Base-by-base conservation (phyloP, 2,113 vertebrate species). In the Periophthalmus modestus region DNA sequence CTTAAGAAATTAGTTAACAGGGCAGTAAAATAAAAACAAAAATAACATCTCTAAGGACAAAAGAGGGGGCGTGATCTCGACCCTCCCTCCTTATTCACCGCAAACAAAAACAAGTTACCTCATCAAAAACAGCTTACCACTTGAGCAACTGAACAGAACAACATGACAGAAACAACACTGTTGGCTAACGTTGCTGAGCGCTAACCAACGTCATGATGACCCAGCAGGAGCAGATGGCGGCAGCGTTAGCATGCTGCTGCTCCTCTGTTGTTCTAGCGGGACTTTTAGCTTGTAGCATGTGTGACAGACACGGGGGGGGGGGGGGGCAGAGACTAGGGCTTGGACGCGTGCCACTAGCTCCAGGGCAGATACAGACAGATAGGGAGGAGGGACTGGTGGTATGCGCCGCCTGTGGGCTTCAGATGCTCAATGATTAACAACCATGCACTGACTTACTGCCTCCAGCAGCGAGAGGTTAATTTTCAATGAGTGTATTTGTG, bases 161-260 rank as follows among this genome's bases (percentile, higher is more conserved):
- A 59, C 47, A 24, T 34, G 67, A 74, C 62, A 71, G 72, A 43
- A 69, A 71, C 67, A 79, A 82, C 79, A 70, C 71, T 58, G 79
- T 82, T 6, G 82, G 88, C 87, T 83, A 85, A 90, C 68, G 74
- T 66, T 78, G 74, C 81, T 28, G 50, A 71, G 59, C 65, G 83
- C 83, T 85, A 82, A 58, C 36, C 36, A 91, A 90, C 84, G 81
- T 68, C 62, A 33, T 72, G 43, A 86, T 89, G 84, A 83, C 79
- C 85, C 77, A 73, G 69, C 71, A 33, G 71, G 71, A 63, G 78
- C 90, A 91, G 89, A 91, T 86, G 91, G 59, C 71, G 66, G 82
- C 66, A 67, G 4, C 63, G 69, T 2, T 68, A 68, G 72, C 48
- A 18, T 73, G 77, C 46, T 73, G 77, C 46, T 28, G 77, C 66